phyloP scores from a whole-genome alignment of 1,140 invertebrate genomes.

The Calliphora vicina region DNA sequence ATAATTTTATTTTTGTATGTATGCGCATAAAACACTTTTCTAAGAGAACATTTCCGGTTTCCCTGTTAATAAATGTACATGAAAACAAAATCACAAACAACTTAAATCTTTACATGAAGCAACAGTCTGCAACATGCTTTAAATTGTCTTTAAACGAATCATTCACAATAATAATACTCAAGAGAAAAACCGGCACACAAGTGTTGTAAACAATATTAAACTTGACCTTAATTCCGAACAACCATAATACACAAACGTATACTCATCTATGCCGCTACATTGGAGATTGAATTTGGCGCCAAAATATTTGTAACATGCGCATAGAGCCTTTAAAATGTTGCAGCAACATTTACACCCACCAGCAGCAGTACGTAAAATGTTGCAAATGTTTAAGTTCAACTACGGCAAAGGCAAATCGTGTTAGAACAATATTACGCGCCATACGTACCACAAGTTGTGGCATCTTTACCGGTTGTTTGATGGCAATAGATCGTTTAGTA shows the following conservation, averaged over 20 bases:
- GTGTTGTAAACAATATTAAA: slow-evolving; percentile 17
- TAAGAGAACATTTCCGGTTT: too few relatives aligned
- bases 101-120: too few relatives aligned
- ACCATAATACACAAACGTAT: too few relatives aligned
- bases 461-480: background rate
- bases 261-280: too few relatives aligned
- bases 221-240: slow-evolving; percentile 1
- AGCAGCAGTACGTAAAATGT: background rate
- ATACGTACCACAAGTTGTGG: slow-evolving; percentile 3
- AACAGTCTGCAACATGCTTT: too few relatives aligned
- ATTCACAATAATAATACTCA: too few relatives aligned
- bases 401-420: background rate
- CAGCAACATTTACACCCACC: slow-evolving; percentile 3
- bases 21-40: too few relatives aligned
- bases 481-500: background rate
- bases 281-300: background rate
- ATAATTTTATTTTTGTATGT: too few relatives aligned
- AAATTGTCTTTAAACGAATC: too few relatives aligned
- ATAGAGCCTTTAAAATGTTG: background rate
- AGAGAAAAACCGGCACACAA: background rate
- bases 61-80: too few relatives aligned
- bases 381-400: background rate
- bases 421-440: slow-evolving; percentile 20
- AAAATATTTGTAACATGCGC: background rate
- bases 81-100: too few relatives aligned